Conservation (phyloP, 2,888 invertebrate genomes). For the Polydrusus pterygomalis region DNA sequence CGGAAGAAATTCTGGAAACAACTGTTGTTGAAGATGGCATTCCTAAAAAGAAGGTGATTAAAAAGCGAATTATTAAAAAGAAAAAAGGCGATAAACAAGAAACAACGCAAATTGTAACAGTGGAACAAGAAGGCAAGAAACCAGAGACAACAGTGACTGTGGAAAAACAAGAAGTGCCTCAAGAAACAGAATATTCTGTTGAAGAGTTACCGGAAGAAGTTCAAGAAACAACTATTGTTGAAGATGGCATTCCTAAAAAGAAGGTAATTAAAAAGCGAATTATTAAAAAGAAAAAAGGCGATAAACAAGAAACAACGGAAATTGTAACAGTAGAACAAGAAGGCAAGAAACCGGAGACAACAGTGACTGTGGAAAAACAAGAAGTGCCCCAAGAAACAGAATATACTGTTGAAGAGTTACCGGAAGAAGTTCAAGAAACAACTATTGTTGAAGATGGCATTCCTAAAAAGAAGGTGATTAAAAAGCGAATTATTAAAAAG, state of each 20-base stretch:
- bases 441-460: slow-evolving; percentile 69
- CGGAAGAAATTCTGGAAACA: slow-evolving; percentile 62
- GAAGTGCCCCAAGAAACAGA: slow-evolving; percentile 52
- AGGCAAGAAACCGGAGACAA: slow-evolving; percentile 58
- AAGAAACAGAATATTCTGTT: slow-evolving; percentile 51
- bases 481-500: slow-evolving; percentile 58
- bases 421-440: slow-evolving; percentile 63
- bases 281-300: slow-evolving; percentile 61
- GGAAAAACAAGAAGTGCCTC: slow-evolving; percentile 50
- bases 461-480: slow-evolving; percentile 54
- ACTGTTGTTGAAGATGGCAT: slow-evolving; percentile 61
- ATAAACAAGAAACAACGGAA: slow-evolving; percentile 66
- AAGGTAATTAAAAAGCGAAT: slow-evolving; percentile 63
- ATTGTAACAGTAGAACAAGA: slow-evolving; percentile 52
- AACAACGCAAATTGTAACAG: slow-evolving; percentile 67
- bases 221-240: slow-evolving; percentile 19
- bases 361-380: slow-evolving; percentile 38
- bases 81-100: slow-evolving; percentile 70
- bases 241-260: slow-evolving; percentile 50
- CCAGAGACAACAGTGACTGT: slow-evolving; percentile 50
- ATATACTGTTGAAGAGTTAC: slow-evolving; percentile 56
- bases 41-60: slow-evolving; percentile 62
- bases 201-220: slow-evolving; percentile 61
- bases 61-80: slow-evolving; percentile 65
- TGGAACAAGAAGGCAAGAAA: slow-evolving; percentile 63